Evolutionary conservation across 2,113 vertebrate genomes (phyloP).

Genomic region (Sorex fumeus): DNA sequence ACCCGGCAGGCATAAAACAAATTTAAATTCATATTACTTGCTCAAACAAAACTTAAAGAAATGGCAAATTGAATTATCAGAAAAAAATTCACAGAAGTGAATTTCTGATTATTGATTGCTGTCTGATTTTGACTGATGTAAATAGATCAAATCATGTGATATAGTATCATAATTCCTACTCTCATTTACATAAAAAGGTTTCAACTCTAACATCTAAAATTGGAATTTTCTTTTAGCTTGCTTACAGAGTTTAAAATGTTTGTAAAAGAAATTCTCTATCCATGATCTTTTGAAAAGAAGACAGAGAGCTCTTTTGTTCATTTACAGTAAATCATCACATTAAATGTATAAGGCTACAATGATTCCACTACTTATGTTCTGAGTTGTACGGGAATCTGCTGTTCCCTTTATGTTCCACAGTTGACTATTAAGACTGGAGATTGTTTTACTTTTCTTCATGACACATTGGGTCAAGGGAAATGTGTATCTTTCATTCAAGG

Average conservation of each 20-base stretch:
- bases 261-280: conserved; percentile 22
- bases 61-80: no score
- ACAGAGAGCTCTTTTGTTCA: not conserved
- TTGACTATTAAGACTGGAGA: not conserved
- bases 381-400: not conserved
- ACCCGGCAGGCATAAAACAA: no score
- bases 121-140: no score
- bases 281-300: conserved; percentile 16
- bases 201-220: no score
- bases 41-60: no score
- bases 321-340: not conserved
- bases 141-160: no score
- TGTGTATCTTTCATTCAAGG: not conserved
- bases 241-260: not conserved
- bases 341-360: not conserved
- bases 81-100: no score
- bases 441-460: not conserved
- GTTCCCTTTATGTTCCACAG: not conserved
- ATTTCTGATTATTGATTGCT: no score
- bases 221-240: not conserved
- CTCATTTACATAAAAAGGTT: no score
- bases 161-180: no score
- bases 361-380: not conserved
- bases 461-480: not conserved
- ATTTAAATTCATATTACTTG: no score